Percentiles rank a stretch among this genome's conserved stretches.
These are phyloP conservation scores for Upupa epops DNA, from an alignment of 2,113 vertebrate genomes.

Conservation along the genomic window DNA sequence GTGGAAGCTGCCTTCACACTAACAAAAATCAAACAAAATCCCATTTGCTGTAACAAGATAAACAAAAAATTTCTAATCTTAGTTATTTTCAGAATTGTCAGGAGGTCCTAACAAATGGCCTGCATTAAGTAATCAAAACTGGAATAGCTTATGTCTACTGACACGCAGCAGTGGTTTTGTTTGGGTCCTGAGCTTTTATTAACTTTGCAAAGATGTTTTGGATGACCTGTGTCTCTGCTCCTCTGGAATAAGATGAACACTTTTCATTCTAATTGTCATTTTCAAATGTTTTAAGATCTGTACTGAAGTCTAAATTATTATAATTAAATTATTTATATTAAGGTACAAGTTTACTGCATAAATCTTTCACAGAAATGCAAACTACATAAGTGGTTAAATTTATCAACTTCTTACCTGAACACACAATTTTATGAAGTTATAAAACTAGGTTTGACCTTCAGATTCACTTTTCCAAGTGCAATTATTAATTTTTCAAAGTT, in stretches of 20 bases:
- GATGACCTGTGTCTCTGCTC: not conserved
- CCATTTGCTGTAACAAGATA: not conserved
- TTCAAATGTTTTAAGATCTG: not conserved
- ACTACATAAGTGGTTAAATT: not conserved
- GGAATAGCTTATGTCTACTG: not conserved
- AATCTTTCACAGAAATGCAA: not conserved
- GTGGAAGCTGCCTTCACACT: not conserved
- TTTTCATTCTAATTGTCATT: not conserved
- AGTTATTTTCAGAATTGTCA: slow-evolving; percentile 45
- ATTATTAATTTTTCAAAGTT: not conserved
- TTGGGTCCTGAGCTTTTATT: slow-evolving; percentile 9
- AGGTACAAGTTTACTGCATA: not conserved
- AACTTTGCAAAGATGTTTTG: not conserved
- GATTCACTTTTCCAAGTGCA: not conserved
- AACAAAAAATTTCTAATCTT: not conserved
- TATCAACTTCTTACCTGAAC: not conserved
- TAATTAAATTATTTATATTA: not conserved
- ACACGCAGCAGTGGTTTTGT: not conserved
- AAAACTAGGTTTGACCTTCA: not conserved
- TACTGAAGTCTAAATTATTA: not conserved
- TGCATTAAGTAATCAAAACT: slow-evolving; percentile 27
- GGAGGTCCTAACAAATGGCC: slow-evolving; percentile 25
- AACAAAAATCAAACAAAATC: not conserved
- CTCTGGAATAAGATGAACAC: not conserved
- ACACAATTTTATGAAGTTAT: not conserved